A percentile compares a stretch with the other conserved stretches of the same genome.
Conservation (phyloP, 2,888 invertebrate genomes). For the Sthenelais limicola region DNA sequence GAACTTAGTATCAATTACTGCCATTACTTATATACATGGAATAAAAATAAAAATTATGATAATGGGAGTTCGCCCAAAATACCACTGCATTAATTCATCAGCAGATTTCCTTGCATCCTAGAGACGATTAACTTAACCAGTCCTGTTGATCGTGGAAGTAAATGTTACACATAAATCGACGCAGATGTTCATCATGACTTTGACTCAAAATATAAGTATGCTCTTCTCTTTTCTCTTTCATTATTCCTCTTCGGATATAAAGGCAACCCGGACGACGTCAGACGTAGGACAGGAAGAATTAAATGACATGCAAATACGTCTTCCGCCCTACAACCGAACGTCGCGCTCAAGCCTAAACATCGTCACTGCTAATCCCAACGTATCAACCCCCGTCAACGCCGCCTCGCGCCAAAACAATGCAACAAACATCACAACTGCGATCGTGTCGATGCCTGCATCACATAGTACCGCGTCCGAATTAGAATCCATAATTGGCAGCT, state of each 20-base stretch:
- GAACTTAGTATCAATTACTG: too few species aligned
- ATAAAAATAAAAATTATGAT: too few species aligned
- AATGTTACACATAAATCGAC: too few species aligned
- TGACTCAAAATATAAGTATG: too few species aligned
- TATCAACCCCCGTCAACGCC: slow-evolving; percentile 42
- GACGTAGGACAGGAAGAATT: slow-evolving; percentile 61
- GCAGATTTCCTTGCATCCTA: too few species aligned
- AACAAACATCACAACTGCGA: slow-evolving; percentile 63
- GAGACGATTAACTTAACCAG: too few species aligned
- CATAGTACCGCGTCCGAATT: slow-evolving; percentile 62
- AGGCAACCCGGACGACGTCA: slow-evolving; percentile 43
- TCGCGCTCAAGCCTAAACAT: slow-evolving; percentile 63
- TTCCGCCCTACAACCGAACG: slow-evolving; percentile 59
- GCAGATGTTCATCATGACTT: too few species aligned
- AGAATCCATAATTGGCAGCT: slow-evolving; percentile 60
- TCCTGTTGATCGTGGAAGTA: too few species aligned
- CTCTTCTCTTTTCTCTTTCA: slow-evolving; percentile 8
- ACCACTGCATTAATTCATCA: too few species aligned
- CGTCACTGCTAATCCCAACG: slow-evolving; percentile 45
- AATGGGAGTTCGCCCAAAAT: too few species aligned
- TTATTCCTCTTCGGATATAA: background rate
- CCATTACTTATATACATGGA: too few species aligned
- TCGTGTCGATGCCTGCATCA: slow-evolving; percentile 62
- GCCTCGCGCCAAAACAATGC: slow-evolving; percentile 48
- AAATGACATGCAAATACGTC: slow-evolving; percentile 66